Evolutionary conservation across 2,113 vertebrate species (phyloP).

Genomic region (Campylomormyrus numenius): DNA sequence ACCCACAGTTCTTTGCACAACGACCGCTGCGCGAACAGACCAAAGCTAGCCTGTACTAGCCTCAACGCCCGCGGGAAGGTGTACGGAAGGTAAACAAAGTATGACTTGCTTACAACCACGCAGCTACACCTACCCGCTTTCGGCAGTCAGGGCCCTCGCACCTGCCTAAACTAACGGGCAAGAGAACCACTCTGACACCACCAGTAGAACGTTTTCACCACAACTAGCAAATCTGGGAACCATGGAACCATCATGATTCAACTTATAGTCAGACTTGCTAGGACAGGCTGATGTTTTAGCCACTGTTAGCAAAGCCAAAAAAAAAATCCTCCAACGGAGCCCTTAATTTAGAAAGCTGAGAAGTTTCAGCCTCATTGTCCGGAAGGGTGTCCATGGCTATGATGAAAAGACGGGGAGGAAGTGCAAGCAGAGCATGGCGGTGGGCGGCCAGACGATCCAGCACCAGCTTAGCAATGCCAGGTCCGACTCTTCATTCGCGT

Average conservation of each 20-base stretch:
- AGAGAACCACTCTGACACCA: neutral
- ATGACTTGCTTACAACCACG: neutral
- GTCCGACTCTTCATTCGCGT: neutral
- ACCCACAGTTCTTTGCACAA: neutral
- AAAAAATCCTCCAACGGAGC: neutral
- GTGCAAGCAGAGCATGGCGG: neutral
- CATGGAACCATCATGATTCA: neutral
- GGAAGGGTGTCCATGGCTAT: neutral
- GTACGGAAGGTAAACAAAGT: neutral
- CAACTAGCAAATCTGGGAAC: neutral
- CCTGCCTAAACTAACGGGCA: neutral
- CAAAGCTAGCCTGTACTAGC: neutral
- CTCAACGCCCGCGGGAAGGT: neutral
- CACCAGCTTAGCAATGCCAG: neutral
- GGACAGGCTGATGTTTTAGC: neutral
- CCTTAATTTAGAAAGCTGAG: neutral
- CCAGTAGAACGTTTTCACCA: neutral
- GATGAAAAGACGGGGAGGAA: neutral
- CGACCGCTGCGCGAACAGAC: neutral
- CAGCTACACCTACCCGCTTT: neutral
- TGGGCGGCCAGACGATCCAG: neutral
- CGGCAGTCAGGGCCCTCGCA: neutral
- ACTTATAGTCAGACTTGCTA: neutral
- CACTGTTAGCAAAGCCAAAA: neutral
- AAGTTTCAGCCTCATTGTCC: neutral